Evolutionary conservation across 2,797 vertebrate genomes (phyloP).

Genomic region (Otolemur crassicaudatus): DNA sequence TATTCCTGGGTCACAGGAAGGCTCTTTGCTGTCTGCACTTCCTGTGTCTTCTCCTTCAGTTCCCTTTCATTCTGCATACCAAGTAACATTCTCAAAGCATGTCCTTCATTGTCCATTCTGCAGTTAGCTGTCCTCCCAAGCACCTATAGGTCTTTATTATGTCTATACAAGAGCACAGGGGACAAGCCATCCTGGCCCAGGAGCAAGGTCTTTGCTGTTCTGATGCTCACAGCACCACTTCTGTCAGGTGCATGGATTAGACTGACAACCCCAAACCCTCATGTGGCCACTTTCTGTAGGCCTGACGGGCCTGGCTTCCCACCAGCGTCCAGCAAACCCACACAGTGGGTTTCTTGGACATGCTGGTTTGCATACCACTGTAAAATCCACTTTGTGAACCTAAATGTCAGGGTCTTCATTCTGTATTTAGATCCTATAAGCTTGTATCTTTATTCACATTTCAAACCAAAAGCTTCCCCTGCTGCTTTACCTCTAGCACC

Average conservation of each 20-base stretch:
- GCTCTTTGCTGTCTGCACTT: not conserved
- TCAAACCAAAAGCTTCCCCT: not conserved
- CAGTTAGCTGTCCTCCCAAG: not conserved
- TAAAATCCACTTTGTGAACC: not conserved
- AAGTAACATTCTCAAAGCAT: not conserved
- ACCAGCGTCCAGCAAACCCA: not conserved
- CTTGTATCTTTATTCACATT: not conserved
- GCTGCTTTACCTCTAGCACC: not conserved
- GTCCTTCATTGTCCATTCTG: not conserved
- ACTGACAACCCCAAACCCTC: not conserved
- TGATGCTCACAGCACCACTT: not conserved
- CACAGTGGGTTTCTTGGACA: fast-evolving
- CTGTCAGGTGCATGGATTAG: not conserved
- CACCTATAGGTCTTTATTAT: not conserved
- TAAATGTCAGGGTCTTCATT: not conserved
- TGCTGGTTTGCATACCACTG: not conserved
- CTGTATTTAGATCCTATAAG: not conserved
- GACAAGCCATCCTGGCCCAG: not conserved
- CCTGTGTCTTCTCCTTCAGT: not conserved
- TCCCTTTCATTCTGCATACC: not conserved
- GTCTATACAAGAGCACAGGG: not conserved
- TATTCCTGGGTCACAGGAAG: not conserved
- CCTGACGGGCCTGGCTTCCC: not conserved
- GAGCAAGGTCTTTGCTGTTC: not conserved
- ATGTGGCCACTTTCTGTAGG: not conserved